Evolutionary conservation across 2,888 invertebrate species (phyloP).

Genomic region (Drosophila nr. fundita): DNA sequence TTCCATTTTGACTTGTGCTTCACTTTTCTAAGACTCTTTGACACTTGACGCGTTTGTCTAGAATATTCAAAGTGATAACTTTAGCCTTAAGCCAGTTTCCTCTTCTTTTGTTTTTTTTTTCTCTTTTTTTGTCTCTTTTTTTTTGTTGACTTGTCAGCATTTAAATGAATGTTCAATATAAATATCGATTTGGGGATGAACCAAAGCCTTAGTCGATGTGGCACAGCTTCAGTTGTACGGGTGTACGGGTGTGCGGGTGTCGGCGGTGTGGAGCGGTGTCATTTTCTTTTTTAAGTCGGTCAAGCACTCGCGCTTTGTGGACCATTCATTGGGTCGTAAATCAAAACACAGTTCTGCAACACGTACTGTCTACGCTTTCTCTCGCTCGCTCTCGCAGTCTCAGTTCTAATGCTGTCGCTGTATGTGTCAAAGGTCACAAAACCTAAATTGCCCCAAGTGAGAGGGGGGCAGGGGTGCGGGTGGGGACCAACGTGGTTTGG

Average conservation of each 20-base stretch:
- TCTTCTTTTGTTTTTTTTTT: background rate
- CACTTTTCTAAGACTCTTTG: background rate
- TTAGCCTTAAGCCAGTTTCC: no score
- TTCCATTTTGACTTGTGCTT: background rate
- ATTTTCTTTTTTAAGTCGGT: slow-evolving; percentile 41
- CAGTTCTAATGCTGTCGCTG: background rate
- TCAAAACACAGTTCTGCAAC: slow-evolving; percentile 49
- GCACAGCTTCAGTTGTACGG: background rate
- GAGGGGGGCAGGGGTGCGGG: background rate
- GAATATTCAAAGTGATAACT: background rate
- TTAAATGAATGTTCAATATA: background rate
- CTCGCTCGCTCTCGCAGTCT: background rate
- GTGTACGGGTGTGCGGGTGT: background rate
- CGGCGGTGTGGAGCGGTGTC: background rate
- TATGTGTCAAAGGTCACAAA: slow-evolving; percentile 64
- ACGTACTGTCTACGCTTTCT: slow-evolving; percentile 17
- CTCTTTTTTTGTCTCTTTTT: no score
- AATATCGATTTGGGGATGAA: background rate
- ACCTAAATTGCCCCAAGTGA: slow-evolving; percentile 55
- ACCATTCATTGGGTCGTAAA: slow-evolving; percentile 47
- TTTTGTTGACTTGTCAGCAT: background rate
- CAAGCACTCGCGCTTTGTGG: slow-evolving; percentile 42
- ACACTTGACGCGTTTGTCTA: background rate
- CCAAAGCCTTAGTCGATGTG: background rate
- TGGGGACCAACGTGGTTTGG: background rate